Conservation (phyloP, 2,797 vertebrate genomes). For the Pogoniulus pusillus region DNA sequence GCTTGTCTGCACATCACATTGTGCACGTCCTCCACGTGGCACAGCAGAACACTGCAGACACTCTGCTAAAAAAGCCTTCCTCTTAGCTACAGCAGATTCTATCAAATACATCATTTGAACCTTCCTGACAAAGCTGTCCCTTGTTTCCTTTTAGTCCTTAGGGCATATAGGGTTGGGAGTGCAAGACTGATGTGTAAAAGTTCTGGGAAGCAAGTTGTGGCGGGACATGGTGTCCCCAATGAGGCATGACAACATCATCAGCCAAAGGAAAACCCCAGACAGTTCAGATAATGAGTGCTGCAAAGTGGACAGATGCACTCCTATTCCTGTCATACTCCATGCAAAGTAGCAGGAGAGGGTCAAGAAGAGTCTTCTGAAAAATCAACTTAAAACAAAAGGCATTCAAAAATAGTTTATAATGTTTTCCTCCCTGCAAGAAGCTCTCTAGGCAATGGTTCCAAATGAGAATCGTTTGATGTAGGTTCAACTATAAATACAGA, state of each 20-base stretch:
- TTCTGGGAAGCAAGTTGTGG: background rate
- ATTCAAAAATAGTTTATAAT: constrained; percentile 51
- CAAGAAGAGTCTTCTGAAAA: constrained; percentile 43
- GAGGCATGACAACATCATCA: background rate
- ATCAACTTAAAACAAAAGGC: constrained; percentile 55
- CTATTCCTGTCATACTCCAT: background rate
- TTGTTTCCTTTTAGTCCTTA: background rate
- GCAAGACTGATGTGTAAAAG: background rate
- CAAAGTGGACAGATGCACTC: background rate
- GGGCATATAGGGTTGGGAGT: background rate
- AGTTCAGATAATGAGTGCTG: background rate
- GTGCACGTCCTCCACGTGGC: no score
- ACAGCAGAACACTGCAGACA: background rate
- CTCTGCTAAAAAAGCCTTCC: background rate
- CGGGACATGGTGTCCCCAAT: background rate
- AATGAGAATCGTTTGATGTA: constrained; percentile 67
- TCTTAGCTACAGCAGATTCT: background rate
- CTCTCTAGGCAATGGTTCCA: constrained; percentile 57
- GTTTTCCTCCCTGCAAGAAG: constrained; percentile 34
- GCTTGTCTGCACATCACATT: background rate
- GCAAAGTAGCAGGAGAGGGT: constrained; percentile 10
- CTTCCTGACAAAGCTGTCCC: background rate
- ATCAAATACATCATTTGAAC: no score
- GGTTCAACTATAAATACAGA: constrained; percentile 74
- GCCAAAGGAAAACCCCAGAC: background rate